phyloP scores from a whole-genome alignment of 2,797 vertebrate genomes.

The Cuculus canorus region DNA sequence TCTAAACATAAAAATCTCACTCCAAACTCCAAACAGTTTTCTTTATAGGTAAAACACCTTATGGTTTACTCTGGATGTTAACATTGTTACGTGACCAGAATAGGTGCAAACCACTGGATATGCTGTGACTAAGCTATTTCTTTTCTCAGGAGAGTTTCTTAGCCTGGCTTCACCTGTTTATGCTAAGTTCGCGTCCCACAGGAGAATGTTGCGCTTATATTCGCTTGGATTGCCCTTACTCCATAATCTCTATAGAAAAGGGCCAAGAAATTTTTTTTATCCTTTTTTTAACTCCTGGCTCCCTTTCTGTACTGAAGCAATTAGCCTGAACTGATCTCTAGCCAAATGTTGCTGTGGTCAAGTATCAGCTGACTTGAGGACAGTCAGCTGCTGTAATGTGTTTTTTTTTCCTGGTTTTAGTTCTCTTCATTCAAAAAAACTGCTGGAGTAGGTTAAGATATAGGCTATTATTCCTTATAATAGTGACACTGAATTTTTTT shows the following conservation, averaged over 20 bases:
- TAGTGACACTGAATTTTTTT: neutral
- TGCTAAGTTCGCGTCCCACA: neutral
- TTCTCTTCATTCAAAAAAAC: constrained; percentile 4
- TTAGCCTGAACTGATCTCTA: constrained; percentile 42
- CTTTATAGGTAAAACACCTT: neutral
- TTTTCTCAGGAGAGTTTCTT: neutral
- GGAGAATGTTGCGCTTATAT: constrained; percentile 32
- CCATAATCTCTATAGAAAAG: neutral
- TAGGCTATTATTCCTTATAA: neutral
- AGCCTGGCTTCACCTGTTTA: neutral
- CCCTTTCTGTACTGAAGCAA: constrained; percentile 16
- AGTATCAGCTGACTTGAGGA: constrained; percentile 7
- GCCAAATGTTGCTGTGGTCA: constrained; percentile 28
- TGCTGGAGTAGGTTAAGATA: neutral
- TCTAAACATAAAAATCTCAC: neutral
- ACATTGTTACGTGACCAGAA: neutral
- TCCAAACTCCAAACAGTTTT: neutral
- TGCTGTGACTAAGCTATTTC: neutral
- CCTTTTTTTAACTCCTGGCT: constrained; percentile 68
- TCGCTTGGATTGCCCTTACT: constrained; percentile 51
- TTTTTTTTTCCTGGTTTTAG: constrained; percentile 5
- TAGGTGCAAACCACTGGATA: neutral
- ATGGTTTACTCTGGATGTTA: neutral
- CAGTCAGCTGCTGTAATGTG: constrained; percentile 29
- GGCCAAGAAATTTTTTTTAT: constrained; percentile 15